phyloP scores from a whole-genome alignment of 1,140 invertebrate genomes.

The Musca vetustissima region DNA sequence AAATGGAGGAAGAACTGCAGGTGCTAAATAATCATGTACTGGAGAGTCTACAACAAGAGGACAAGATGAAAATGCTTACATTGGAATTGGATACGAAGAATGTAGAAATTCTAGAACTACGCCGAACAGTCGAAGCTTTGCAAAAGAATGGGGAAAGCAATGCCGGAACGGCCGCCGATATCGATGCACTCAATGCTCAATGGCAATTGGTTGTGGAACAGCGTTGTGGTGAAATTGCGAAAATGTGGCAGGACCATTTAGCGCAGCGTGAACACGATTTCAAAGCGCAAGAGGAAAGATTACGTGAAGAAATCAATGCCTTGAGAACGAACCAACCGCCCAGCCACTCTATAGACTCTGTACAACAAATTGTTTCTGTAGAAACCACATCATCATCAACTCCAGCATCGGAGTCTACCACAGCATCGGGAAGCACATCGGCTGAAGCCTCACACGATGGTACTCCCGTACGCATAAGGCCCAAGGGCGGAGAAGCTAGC shows the following conservation, averaged over 20 bases:
- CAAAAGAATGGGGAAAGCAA: slow-evolving; percentile 29
- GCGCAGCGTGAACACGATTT: slow-evolving; percentile 63
- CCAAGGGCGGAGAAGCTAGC: slow-evolving; percentile 36
- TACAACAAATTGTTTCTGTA: neutral
- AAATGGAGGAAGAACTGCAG: slow-evolving; percentile 53
- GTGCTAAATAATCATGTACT: slow-evolving; percentile 54
- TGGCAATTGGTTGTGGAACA: slow-evolving; percentile 63
- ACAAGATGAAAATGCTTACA: slow-evolving; percentile 45
- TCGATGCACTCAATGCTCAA: slow-evolving; percentile 43
- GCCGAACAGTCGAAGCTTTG: slow-evolving; percentile 35
- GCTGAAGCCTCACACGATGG: slow-evolving; percentile 21
- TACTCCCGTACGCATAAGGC: slow-evolving; percentile 26
- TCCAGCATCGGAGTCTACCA: slow-evolving; percentile 14
- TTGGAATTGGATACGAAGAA: slow-evolving; percentile 50
- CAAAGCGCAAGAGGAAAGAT: slow-evolving; percentile 57
- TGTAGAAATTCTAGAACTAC: slow-evolving; percentile 49
- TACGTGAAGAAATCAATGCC: slow-evolving; percentile 57
- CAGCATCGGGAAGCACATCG: neutral
- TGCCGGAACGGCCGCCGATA: slow-evolving; percentile 43
- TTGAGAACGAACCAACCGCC: slow-evolving; percentile 17
- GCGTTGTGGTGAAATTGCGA: slow-evolving; percentile 64
- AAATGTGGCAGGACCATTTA: slow-evolving; percentile 67
- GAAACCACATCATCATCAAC: slow-evolving; percentile 26
- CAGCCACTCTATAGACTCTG: no score
- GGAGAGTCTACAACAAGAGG: slow-evolving; percentile 46